These are phyloP conservation scores for Trissolcus brochymenae DNA, from an alignment of 2,888 invertebrate genomes.

Conservation along the genomic window DNA sequence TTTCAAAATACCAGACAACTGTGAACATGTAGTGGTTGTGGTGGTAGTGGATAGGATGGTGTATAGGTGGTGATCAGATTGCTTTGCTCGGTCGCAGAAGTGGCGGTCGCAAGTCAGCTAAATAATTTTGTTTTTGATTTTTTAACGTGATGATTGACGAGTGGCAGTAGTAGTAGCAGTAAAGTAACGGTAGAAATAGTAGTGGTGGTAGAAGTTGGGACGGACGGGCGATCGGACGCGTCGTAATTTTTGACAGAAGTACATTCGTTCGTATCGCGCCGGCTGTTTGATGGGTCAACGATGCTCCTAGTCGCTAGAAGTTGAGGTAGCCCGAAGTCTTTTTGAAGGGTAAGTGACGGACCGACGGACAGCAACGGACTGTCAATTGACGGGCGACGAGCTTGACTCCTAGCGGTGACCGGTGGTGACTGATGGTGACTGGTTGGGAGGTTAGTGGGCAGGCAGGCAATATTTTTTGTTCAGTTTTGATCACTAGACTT, in stretches of 20 bases:
- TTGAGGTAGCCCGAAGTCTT: slow-evolving; percentile 71
- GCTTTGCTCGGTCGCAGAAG: slow-evolving; percentile 75
- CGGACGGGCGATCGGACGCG: slow-evolving; percentile 71
- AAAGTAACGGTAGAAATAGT: slow-evolving; percentile 61
- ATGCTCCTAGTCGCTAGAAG: slow-evolving; percentile 72
- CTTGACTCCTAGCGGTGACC: slow-evolving; percentile 72
- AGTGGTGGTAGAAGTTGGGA: slow-evolving; percentile 69
- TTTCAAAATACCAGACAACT: slow-evolving; percentile 75
- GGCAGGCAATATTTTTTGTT: slow-evolving; percentile 73
- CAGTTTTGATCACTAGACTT: slow-evolving; percentile 71
- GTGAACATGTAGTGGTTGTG: slow-evolving; percentile 76
- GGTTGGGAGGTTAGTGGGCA: slow-evolving; percentile 76
- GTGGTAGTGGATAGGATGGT: slow-evolving; percentile 73
- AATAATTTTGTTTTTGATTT: slow-evolving; percentile 39
- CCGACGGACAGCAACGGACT: slow-evolving; percentile 70
- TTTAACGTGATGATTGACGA: slow-evolving; percentile 72
- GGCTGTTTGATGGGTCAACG: slow-evolving; percentile 70
- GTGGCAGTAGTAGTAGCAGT: slow-evolving; percentile 63
- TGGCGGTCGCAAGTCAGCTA: slow-evolving; percentile 72
- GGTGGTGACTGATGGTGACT: slow-evolving; percentile 76
- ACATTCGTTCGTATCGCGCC: slow-evolving; percentile 69
- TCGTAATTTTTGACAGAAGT: slow-evolving; percentile 70
- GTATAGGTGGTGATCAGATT: slow-evolving; percentile 76
- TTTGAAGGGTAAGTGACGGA: slow-evolving; percentile 69
- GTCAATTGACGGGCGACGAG: slow-evolving; percentile 66